Evolutionary conservation across 2,888 invertebrate genomes (phyloP), one percentile per base, ranked within the genome.

Genomic region (Neocrepidodera transversa): DNA sequence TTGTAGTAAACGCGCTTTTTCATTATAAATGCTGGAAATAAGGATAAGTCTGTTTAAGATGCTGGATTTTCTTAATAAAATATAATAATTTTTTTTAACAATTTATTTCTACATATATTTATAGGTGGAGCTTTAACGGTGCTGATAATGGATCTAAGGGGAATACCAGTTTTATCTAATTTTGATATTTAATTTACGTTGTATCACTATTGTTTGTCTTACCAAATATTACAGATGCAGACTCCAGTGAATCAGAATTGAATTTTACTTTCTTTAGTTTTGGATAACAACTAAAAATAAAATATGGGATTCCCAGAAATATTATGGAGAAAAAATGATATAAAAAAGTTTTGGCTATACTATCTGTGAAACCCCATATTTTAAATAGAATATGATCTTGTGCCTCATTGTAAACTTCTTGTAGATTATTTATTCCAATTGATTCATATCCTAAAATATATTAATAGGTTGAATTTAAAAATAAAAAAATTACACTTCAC

Each of bases 221-320:
- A 62, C 62, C 50, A 30, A 62, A 45, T 30, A 62, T 11, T 16
- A 50, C 20, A 11, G 53, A 43, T 10, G 62, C 62, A 51, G 18
- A 30, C 11, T 54, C 30, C 17, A 62, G 30, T 10, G 32, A 11
- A 36, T 35, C 14, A 8, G 40, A 17, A 20, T 53, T 54, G 35
- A 55, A 62, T 47, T 49, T 58, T 0, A 62, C 17, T 13, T 45
- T 50, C 18, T 58, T 58, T 0, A 62, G 26, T 10, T 62, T 53
- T 10, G 54, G 58, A 13, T 48, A 54, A 10, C 13, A 30, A 1
- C 13, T 38, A 13, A 62, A 62, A 7, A 62, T 35, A n/a, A 58
- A 36, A 54, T 58, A 58, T 10, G 62, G 62, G n/a, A 62, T 43
- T 30, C 62, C 62, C 49, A 62, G 16, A 38, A 62, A 16, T 13